Evolutionary conservation across 2,113 vertebrate species (phyloP).

Genomic region (Petroica traversi): DNA sequence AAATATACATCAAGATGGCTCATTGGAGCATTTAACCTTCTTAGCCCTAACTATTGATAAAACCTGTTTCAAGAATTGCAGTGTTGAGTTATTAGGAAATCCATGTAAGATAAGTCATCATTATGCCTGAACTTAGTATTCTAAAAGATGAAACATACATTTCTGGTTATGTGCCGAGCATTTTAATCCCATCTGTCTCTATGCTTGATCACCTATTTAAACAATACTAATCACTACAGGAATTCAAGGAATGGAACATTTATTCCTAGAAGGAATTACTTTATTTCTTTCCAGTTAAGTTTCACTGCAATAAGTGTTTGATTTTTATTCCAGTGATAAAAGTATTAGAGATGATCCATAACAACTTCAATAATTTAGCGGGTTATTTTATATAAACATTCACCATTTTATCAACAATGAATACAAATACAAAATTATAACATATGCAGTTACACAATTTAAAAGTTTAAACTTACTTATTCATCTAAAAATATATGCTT

Average conservation of each 20-base stretch:
- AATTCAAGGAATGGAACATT: not conserved
- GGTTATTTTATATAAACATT: not conserved
- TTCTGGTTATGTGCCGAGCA: not conserved
- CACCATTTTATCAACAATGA: not conserved
- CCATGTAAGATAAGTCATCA: not conserved
- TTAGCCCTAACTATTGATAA: not conserved
- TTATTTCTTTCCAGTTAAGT: not conserved
- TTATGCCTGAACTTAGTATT: not conserved
- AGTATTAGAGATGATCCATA: not conserved
- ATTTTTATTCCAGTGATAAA: not conserved
- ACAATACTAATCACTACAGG: not conserved
- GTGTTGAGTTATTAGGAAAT: not conserved
- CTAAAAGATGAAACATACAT: not conserved
- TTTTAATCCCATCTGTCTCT: not conserved
- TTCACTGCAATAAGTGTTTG: not conserved
- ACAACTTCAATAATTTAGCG: not conserved
- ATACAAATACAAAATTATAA: not conserved
- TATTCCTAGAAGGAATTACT: not conserved
- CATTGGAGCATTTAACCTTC: accelerated
- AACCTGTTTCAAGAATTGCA: not conserved
- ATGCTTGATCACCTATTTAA: constrained; percentile 1
- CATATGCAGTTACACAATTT: not conserved
- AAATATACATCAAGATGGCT: not conserved
- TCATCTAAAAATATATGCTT: not conserved
- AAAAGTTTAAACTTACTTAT: not conserved